Base-by-base conservation (phyloP, 1,140 invertebrate species). In the Drosophila aff. region DNA sequence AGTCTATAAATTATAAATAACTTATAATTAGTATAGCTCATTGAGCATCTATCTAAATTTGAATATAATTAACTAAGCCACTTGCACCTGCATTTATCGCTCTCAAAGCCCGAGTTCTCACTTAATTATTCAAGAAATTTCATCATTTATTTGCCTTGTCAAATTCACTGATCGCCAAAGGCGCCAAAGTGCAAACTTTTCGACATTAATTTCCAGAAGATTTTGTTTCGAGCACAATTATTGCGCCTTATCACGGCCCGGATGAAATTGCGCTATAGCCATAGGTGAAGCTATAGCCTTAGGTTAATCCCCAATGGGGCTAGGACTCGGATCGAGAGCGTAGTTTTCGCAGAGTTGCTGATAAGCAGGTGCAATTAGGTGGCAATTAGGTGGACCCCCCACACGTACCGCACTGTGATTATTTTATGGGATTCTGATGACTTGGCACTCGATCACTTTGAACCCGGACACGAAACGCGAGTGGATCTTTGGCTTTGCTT, bases 391-490 rank as follows among this genome's bases (percentile, higher is more conserved):
- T 41, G 53, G 71, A 68, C 53, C 43, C 53, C 43, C 33, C 60
- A 53, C 74, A 77, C 75, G 74, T 77, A 77, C 75, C 75, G 72
- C 46, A 76, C 55, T 77, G 44, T 31, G 41, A 21, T 59, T 67
- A 23, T 6, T 60, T 38, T 52, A 67, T 63, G 31, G 31, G 38
- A 64, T 55, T 78, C 74, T 52, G 61, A 69, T 85, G 82, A 78
- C 53, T 82, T 60, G 68, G 57, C 79, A 77, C 52, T 26, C 66
- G 36, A 33, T 40, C 68, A 75, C 58, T 64, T 52, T 78, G 84
- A 89, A 90, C 84, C 84, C 84, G 85, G 84, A 89, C 83, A 80
- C 82, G 55, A 72, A 65, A 53, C 47, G 55, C 64, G 60, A 60
- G 28, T 46, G 43, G 31, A 57, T 68, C 31, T 76, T 46, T 4